Percentiles rank a stretch among this genome's conserved stretches.
Evolutionary conservation across 2,888 invertebrate genomes (phyloP).

Genomic region (Polydrusus cervinus): DNA sequence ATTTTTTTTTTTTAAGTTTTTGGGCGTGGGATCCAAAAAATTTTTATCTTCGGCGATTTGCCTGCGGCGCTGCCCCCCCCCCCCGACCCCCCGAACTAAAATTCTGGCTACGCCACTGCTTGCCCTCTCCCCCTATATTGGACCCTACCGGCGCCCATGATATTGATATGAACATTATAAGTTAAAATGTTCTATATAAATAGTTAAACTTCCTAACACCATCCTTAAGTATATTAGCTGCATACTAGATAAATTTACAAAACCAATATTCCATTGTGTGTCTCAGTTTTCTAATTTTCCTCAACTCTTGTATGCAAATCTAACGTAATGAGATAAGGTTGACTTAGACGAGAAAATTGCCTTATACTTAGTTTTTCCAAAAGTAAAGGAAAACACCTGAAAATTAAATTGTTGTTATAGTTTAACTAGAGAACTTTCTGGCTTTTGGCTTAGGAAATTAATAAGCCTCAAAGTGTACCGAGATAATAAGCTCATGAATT

Average conservation of each 20-base stretch:
- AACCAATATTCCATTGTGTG: neutral
- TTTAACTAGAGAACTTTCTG: constrained; percentile 5
- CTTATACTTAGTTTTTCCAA: constrained; percentile 4
- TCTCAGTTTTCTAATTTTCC: neutral
- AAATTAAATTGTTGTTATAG: constrained; percentile 13
- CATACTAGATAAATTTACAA: neutral
- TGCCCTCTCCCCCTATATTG: too few relatives aligned
- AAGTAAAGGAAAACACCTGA: constrained; percentile 14
- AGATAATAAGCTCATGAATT: neutral
- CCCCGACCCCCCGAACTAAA: too few relatives aligned
- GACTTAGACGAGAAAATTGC: constrained; percentile 7
- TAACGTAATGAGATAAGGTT: neutral
- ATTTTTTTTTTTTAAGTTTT: too few relatives aligned
- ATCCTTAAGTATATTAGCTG: neutral
- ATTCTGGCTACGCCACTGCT: too few relatives aligned
- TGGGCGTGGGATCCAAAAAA: too few relatives aligned
- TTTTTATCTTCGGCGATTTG: too few relatives aligned
- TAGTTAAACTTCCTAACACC: too few relatives aligned
- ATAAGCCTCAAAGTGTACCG: constrained; percentile 3
- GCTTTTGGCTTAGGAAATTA: constrained; percentile 14
- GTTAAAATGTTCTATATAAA: too few relatives aligned
- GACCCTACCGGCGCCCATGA: too few relatives aligned
- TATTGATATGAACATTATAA: too few relatives aligned
- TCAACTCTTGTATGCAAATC: constrained; percentile 2
- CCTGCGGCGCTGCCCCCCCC: too few relatives aligned